These are phyloP conservation scores for Nycticorax nycticorax DNA, from an alignment of 2,113 vertebrate species.

Conservation along the genomic window DNA sequence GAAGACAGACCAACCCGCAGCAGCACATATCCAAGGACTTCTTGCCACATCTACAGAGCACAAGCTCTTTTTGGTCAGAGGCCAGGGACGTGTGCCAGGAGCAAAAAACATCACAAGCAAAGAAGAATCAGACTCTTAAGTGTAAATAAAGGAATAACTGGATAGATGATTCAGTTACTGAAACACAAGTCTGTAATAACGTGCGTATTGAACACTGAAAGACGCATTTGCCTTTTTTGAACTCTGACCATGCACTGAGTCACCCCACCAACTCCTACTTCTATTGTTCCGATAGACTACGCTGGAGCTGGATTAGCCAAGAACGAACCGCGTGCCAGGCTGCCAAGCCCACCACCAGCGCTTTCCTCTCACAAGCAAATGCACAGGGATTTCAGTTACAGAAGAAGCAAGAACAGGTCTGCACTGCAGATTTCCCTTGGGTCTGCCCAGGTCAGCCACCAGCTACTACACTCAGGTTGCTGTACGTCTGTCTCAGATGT, in stretches of 20 bases:
- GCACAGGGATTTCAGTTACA: neutral
- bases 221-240: conserved; percentile 26
- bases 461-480: neutral
- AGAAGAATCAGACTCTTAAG: conserved; percentile 1
- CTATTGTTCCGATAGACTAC: neutral
- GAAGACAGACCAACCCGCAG: neutral
- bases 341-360: neutral
- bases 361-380: neutral
- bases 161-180: conserved; percentile 3
- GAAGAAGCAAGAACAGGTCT: neutral
- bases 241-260: conserved; percentile 35
- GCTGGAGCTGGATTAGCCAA: neutral
- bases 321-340: neutral
- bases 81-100: conserved; percentile 52
- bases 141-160: conserved; percentile 13
- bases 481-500: accelerated
- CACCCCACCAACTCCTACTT: conserved; percentile 33
- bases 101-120: conserved; percentile 47
- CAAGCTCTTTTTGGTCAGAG: conserved; percentile 8
- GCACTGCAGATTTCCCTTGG: neutral
- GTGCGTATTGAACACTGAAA: neutral
- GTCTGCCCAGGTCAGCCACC: neutral
- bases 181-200: neutral
- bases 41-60: conserved; percentile 47
- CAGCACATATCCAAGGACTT: conserved; percentile 11